These are phyloP conservation scores for Halictus ligatus DNA, from an alignment of 2,888 invertebrate genomes.

Conservation along the genomic window DNA sequence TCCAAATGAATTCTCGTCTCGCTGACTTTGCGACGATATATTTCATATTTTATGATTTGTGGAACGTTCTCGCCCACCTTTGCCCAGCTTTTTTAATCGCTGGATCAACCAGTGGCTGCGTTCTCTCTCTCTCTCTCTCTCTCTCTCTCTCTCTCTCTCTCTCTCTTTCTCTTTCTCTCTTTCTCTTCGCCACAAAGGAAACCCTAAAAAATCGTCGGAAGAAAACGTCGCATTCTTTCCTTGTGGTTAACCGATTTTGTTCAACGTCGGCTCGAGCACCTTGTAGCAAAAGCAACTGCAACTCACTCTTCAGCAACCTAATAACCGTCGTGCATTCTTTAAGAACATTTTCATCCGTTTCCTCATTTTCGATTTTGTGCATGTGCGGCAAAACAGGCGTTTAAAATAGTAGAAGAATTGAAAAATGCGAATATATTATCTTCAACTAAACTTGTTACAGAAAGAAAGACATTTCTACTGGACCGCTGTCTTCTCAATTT, in stretches of 20 bases:
- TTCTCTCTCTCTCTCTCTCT: slow-evolving; percentile 30
- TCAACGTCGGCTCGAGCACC: background rate
- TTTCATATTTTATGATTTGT: slow-evolving; percentile 82
- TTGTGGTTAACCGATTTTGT: slow-evolving; percentile 18
- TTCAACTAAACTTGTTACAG: no score
- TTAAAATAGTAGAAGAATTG: no score
- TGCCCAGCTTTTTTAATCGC: slow-evolving; percentile 52
- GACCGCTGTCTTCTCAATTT: no score
- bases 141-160: slow-evolving; percentile 13
- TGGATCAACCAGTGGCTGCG: slow-evolving; percentile 39
- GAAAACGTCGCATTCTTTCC: slow-evolving; percentile 1
- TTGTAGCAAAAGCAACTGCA: background rate
- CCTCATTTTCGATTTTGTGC: no score
- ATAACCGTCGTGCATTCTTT: background rate
- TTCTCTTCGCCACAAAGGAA: slow-evolving; percentile 8
- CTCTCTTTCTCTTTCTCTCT: background rate
- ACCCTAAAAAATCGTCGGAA: slow-evolving; percentile 21
- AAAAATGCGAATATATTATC: no score
- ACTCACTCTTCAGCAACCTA: background rate
- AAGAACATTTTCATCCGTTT: background rate
- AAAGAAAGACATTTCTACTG: no score
- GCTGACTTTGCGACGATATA: slow-evolving; percentile 72
- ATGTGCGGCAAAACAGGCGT: no score
- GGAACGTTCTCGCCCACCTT: slow-evolving; percentile 72
- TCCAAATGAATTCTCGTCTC: slow-evolving; percentile 68